These are phyloP conservation scores for Ciconia maguari DNA, from an alignment of 2,113 vertebrate genomes.

Conservation along the genomic window DNA sequence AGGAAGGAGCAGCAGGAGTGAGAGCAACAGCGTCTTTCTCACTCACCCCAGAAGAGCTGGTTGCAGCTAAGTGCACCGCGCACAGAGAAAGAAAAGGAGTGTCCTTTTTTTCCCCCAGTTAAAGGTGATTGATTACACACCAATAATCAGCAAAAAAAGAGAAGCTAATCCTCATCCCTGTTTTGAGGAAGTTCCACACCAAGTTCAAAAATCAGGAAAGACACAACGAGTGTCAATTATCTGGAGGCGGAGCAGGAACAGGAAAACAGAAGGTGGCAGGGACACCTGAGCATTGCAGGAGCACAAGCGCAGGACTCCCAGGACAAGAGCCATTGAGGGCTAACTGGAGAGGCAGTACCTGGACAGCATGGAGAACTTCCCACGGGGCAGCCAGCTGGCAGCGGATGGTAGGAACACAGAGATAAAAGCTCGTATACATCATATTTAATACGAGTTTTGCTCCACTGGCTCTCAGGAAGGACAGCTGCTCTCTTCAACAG, in stretches of 20 bases:
- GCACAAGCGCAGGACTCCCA: not conserved
- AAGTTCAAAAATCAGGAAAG: not conserved
- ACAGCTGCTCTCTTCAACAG: not conserved
- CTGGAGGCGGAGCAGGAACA: not conserved
- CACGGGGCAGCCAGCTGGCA: not conserved
- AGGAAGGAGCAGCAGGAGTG: not conserved
- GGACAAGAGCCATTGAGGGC: not conserved
- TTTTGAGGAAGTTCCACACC: not conserved
- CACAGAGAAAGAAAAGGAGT: not conserved
- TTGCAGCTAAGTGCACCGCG: not conserved
- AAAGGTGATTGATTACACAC: fast-evolving
- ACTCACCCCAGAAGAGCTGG: not conserved
- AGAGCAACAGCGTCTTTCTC: not conserved
- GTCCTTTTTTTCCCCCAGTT: not conserved
- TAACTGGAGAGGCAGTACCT: not conserved
- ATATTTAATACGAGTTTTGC: not conserved
- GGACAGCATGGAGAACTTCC: not conserved
- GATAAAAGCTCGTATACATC: not conserved
- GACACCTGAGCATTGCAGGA: not conserved
- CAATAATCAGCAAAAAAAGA: not conserved
- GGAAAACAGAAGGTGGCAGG: not conserved
- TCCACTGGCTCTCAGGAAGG: not conserved
- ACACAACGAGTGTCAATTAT: too few species aligned
- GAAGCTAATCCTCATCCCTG: not conserved
- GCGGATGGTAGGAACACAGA: fast-evolving